phyloP scores from a whole-genome alignment of 2,888 invertebrate genomes.

The Dynastes grantii region DNA sequence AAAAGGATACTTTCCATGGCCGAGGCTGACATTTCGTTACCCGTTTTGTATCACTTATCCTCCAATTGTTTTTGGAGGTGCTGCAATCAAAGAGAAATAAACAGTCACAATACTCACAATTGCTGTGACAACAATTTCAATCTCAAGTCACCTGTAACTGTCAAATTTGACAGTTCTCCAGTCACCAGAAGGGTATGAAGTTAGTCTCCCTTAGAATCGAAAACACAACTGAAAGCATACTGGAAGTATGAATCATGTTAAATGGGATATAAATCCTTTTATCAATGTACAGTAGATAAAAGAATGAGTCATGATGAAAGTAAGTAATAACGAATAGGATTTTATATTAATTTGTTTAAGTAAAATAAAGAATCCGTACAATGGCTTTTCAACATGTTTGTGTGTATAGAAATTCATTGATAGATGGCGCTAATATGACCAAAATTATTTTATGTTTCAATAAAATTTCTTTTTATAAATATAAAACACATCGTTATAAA shows the following conservation, averaged over 20 bases:
- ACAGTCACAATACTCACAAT: constrained; percentile 50
- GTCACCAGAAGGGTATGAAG: neutral
- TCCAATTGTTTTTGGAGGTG: constrained; percentile 56
- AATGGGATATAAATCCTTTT: neutral
- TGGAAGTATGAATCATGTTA: constrained; percentile 4
- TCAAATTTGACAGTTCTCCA: constrained; percentile 38
- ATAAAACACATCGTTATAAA: no score
- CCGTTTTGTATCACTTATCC: constrained; percentile 75
- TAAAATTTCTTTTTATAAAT: no score
- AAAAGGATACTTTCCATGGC: constrained; percentile 95
- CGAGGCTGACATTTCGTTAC: constrained; percentile 90
- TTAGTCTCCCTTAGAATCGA: neutral
- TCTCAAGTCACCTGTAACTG: constrained; percentile 39
- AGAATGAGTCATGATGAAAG: neutral
- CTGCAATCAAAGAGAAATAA: constrained; percentile 52
- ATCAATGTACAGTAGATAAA: constrained; percentile 20
- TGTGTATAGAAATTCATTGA: neutral
- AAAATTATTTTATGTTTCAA: no score
- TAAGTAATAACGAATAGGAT: neutral
- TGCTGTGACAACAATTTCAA: constrained; percentile 40
- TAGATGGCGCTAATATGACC: neutral
- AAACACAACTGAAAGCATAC: constrained; percentile 4
- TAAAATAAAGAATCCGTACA: neutral
- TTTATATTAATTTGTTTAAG: neutral
- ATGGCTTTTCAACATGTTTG: neutral